Percentiles rank a stretch among this genome's conserved stretches.
Conservation (phyloP, 2,888 invertebrate genomes). For the Blastobasis lacticolella region DNA sequence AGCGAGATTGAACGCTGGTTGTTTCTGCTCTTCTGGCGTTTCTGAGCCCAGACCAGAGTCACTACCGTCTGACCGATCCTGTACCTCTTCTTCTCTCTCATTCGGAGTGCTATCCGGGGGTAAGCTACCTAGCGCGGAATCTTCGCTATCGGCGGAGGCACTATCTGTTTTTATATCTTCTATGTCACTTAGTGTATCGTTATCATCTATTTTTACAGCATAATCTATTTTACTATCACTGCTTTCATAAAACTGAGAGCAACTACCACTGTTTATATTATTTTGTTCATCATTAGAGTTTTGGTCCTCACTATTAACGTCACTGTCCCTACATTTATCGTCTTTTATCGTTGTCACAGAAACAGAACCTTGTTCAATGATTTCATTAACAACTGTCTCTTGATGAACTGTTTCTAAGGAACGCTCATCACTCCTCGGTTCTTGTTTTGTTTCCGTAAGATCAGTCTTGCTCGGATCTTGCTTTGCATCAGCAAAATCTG, state of each 20-base stretch:
- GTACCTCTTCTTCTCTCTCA: constrained; percentile 75
- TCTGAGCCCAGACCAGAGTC: constrained; percentile 90
- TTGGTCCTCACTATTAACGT: constrained; percentile 56
- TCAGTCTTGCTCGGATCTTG: constrained; percentile 1
- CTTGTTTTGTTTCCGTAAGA: constrained; percentile 10
- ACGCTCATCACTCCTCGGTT: constrained; percentile 18
- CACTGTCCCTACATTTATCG: constrained; percentile 57
- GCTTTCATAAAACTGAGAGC: constrained; percentile 70
- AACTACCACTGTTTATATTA: constrained; percentile 47
- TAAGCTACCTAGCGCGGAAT: constrained; percentile 76
- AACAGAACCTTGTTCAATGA: constrained; percentile 29
- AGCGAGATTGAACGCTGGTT: constrained; percentile 46
- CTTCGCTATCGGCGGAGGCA: constrained; percentile 74
- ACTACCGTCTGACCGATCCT: constrained; percentile 85
- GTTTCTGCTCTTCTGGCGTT: constrained; percentile 74
- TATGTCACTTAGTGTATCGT: constrained; percentile 68
- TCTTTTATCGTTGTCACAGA: constrained; percentile 34
- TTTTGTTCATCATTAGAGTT: constrained; percentile 59
- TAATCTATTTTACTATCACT: constrained; percentile 67
- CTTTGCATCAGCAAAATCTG: constrained; percentile 15
- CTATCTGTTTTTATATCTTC: constrained; percentile 70
- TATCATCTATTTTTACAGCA: constrained; percentile 65
- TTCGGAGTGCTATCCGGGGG: constrained; percentile 59
- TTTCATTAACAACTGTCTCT: neutral
- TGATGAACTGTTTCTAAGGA: constrained; percentile 22